Conservation (phyloP, 2,888 invertebrate species). For the Neoaliturus tenellus region DNA sequence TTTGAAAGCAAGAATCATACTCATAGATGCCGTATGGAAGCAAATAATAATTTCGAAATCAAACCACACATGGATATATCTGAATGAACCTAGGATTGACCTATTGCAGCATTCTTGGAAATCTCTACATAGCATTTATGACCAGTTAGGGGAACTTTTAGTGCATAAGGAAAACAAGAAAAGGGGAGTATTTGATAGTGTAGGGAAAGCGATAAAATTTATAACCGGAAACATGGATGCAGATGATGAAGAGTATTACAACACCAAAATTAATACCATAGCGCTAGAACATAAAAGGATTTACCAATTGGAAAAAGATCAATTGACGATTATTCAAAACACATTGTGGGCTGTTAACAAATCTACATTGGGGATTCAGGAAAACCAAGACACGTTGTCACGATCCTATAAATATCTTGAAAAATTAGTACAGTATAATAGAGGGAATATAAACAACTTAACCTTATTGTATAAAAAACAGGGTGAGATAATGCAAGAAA, state of each 20-base stretch:
- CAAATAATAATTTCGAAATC: background rate
- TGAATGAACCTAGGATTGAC: background rate
- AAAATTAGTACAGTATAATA: background rate
- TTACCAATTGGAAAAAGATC: background rate
- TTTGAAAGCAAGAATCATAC: background rate
- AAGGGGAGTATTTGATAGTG: background rate
- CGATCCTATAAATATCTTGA: conserved; percentile 1
- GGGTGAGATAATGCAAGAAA: background rate
- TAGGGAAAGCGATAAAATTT: conserved; percentile 3
- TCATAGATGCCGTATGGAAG: background rate
- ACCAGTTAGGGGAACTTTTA: background rate
- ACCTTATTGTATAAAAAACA: background rate
- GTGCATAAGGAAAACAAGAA: background rate
- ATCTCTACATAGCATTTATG: background rate
- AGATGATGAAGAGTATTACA: conserved; percentile 3
- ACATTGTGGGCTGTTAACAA: background rate
- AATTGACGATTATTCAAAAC: background rate
- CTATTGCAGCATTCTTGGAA: background rate
- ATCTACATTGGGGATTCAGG: background rate
- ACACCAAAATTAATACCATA: conserved; percentile 6
- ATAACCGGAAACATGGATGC: conserved; percentile 11
- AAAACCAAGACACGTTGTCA: background rate
- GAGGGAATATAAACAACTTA: background rate
- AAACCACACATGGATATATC: background rate
- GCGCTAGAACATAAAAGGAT: background rate